Percentiles rank a stretch among this genome's conserved stretches.
phyloP scores from a whole-genome alignment of 2,797 vertebrate species.

The Myotis pilosus region DNA sequence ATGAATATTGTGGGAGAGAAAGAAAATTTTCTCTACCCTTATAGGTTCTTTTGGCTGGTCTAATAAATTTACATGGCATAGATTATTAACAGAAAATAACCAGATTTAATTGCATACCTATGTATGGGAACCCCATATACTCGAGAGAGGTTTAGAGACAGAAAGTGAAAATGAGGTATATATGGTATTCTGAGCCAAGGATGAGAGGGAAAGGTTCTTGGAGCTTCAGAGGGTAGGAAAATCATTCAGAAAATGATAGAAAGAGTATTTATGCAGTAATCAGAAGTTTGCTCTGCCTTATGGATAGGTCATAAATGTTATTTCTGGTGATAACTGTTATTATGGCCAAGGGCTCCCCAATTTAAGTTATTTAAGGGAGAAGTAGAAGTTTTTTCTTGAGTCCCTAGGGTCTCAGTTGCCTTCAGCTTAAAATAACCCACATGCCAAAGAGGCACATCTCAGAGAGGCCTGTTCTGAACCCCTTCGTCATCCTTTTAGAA shows the following conservation, averaged over 20 bases:
- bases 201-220: neutral
- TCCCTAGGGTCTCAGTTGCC: neutral
- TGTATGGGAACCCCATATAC: neutral
- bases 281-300: neutral
- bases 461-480: neutral
- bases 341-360: neutral
- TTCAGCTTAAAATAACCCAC: neutral
- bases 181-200: neutral
- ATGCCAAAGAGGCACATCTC: neutral
- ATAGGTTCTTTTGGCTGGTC: neutral
- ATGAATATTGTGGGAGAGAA: neutral
- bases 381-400: neutral
- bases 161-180: neutral
- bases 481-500: neutral
- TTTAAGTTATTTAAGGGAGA: neutral
- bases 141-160: neutral
- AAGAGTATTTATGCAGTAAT: neutral
- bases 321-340: neutral
- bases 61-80: neutral
- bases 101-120: neutral
- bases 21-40: neutral
- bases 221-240: neutral
- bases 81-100: neutral
- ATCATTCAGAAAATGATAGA: neutral
- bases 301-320: neutral